These are phyloP conservation scores for Philypnodon macrostomus DNA, from an alignment of 2,797 vertebrate species.

Conservation along the genomic window DNA sequence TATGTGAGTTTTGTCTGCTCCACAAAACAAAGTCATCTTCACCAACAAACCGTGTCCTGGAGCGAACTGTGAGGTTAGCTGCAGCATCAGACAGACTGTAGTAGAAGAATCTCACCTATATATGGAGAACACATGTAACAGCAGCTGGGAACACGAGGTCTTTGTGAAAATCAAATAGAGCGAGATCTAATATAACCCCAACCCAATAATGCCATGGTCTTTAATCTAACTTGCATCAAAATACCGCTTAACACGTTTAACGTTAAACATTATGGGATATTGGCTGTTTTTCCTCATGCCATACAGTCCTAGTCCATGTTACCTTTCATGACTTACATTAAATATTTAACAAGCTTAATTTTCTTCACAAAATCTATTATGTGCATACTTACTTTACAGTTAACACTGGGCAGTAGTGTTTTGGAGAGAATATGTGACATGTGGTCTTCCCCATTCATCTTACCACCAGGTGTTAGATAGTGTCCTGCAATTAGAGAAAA, in stretches of 20 bases:
- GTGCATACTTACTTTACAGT: slow-evolving; percentile 71
- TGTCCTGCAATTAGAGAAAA: slow-evolving; percentile 56
- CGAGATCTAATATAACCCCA: too few species aligned
- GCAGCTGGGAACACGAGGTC: neutral
- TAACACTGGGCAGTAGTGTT: slow-evolving; percentile 67
- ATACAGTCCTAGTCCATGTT: too few species aligned
- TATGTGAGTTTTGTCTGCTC: slow-evolving; percentile 38
- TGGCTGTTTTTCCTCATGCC: too few species aligned
- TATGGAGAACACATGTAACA: neutral
- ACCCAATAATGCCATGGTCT: too few species aligned
- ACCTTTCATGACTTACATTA: too few species aligned
- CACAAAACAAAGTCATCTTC: slow-evolving; percentile 59
- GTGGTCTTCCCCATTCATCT: slow-evolving; percentile 34
- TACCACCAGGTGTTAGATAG: slow-evolving; percentile 61
- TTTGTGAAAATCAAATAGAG: too few species aligned
- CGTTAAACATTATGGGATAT: too few species aligned
- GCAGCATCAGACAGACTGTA: slow-evolving; percentile 54
- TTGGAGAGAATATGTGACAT: slow-evolving; percentile 70
- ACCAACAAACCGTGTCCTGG: slow-evolving; percentile 51
- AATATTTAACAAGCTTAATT: too few species aligned
- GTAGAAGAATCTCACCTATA: slow-evolving; percentile 74
- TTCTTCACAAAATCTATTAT: neutral
- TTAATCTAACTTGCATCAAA: too few species aligned
- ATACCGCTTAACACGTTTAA: too few species aligned
- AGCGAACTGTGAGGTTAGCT: slow-evolving; percentile 43